Conservation (phyloP, 64 coral and sea anemone species). For the Porites lutea region DNA sequence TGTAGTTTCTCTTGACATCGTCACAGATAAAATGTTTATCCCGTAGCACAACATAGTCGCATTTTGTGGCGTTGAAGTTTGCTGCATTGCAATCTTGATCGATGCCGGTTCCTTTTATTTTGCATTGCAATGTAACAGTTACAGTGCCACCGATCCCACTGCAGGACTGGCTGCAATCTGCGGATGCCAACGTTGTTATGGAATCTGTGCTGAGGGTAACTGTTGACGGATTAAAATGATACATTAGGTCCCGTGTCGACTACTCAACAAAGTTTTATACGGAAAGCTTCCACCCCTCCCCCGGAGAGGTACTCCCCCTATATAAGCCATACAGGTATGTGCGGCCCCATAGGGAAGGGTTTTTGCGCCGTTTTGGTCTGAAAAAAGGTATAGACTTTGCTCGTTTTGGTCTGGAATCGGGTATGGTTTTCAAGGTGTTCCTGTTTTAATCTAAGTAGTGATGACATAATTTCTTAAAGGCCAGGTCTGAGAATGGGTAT, state of each 20-base stretch:
- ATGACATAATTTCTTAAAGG: too few species aligned
- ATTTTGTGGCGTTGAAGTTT: not conserved
- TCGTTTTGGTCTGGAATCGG: too few species aligned
- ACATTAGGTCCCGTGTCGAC: not conserved
- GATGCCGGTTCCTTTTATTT: not conserved
- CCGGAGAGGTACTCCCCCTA: too few species aligned
- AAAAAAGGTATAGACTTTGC: too few species aligned
- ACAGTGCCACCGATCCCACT: not conserved
- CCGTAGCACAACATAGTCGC: not conserved
- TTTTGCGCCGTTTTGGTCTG: too few species aligned
- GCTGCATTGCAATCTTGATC: not conserved
- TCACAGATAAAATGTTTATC: not conserved
- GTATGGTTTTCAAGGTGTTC: too few species aligned
- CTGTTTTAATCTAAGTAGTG: too few species aligned
- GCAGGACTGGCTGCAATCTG: not conserved
- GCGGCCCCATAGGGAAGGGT: too few species aligned
- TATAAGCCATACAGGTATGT: too few species aligned
- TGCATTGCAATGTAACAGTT: slow-evolving; percentile 3
- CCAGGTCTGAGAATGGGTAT: too few species aligned
- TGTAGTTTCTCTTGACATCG: slow-evolving; percentile 4
- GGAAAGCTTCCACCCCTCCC: too few species aligned
- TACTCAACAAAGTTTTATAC: too few species aligned
- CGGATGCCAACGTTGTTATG: not conserved
- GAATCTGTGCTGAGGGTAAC: not conserved
- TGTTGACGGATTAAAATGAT: not conserved